Evolutionary conservation across 92 coral and sea anemone genomes (phyloP).

Genomic region (Micromussa lordhowensis): DNA sequence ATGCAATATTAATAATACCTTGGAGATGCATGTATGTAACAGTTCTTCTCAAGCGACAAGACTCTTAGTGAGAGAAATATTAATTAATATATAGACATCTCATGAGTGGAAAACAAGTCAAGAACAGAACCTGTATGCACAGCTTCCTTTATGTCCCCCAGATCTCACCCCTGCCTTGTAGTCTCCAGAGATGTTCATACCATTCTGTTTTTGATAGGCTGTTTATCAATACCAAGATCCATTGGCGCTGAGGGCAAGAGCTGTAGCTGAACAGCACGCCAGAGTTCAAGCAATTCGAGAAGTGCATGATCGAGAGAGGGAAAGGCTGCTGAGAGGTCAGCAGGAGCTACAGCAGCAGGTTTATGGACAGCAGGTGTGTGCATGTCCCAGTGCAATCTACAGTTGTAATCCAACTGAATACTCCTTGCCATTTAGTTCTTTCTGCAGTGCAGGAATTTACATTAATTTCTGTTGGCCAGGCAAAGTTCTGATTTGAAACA

Average conservation of each 20-base stretch:
- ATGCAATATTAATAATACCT: too few species aligned
- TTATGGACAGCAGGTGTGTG: constrained; percentile 30
- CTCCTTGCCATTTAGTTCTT: background rate
- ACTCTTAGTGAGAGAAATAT: background rate
- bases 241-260: constrained; percentile 71
- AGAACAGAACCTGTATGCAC: too few species aligned
- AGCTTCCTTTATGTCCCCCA: too few species aligned
- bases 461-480: background rate
- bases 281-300: constrained; percentile 68
- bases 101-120: background rate
- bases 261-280: constrained; percentile 78
- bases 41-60: background rate
- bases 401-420: background rate
- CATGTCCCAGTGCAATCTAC: background rate
- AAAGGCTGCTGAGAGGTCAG: constrained; percentile 62
- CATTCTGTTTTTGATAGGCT: background rate
- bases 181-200: background rate
- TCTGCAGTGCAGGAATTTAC: background rate
- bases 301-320: constrained; percentile 74
- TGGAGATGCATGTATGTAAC: too few species aligned
- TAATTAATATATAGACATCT: too few species aligned
- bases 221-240: constrained; percentile 27
- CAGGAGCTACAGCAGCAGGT: constrained; percentile 68
- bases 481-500: background rate
- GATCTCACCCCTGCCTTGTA: background rate